phyloP scores from a whole-genome alignment of 2,113 vertebrate species.

The Colius striatus region DNA sequence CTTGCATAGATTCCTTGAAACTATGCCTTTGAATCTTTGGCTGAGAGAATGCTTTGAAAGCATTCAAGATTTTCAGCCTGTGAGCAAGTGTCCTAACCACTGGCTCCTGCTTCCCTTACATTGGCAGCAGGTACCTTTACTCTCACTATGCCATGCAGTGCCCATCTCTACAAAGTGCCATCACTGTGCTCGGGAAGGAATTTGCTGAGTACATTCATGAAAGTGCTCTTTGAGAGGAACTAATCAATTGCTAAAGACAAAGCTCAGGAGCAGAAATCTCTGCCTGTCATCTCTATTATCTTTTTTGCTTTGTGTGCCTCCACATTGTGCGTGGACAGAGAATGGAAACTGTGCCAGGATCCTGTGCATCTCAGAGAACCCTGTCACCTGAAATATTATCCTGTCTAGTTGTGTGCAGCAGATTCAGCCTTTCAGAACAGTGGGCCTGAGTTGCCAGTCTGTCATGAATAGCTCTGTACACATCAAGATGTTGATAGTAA shows the following conservation, averaged over 20 bases:
- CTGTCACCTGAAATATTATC: not conserved
- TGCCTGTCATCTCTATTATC: conserved; percentile 20
- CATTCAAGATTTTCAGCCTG: not conserved
- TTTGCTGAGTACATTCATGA: not conserved
- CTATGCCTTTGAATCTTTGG: not conserved
- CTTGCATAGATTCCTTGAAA: not conserved
- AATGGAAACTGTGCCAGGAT: not conserved
- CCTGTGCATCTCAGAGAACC: not conserved
- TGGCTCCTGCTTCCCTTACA: not conserved
- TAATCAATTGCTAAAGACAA: conserved; percentile 32
- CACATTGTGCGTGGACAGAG: not conserved
- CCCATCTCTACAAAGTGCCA: not conserved
- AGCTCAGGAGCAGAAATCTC: conserved; percentile 7
- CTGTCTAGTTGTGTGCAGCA: not conserved
- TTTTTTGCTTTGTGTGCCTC: not conserved
- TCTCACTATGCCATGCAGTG: accelerated
- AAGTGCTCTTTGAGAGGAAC: not conserved
- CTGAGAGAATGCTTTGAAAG: not conserved
- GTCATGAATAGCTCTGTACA: not conserved
- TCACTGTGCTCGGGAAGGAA: not conserved
- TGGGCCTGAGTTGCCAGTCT: not conserved
- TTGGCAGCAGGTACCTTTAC: not conserved
- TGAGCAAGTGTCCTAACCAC: not conserved
- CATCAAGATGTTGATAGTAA: not conserved
- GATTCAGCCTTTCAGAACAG: not conserved